Conservation (phyloP, 2,888 invertebrate genomes). For the Papilio demoleus region DNA sequence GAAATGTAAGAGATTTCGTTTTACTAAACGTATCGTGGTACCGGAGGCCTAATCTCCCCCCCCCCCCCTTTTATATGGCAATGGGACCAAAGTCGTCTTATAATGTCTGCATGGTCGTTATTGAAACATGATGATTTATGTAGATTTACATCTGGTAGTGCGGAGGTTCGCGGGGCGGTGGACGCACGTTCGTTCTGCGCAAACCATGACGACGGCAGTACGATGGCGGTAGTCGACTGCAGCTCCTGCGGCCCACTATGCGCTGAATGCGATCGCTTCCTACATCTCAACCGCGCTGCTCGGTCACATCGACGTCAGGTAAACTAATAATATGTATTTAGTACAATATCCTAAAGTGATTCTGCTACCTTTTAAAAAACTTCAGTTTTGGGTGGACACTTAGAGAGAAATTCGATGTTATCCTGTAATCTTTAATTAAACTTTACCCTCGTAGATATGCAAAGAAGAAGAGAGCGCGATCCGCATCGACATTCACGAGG, state of each 20-base stretch:
- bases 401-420: too few relatives aligned
- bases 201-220: slow-evolving; percentile 98
- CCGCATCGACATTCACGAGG: slow-evolving; percentile 98
- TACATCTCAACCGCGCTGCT: slow-evolving; percentile 95
- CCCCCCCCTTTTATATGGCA: too few relatives aligned
- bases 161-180: slow-evolving; percentile 52
- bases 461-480: slow-evolving; percentile 98
- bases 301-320: slow-evolving; percentile 93
- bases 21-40: too few relatives aligned
- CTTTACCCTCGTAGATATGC: slow-evolving; percentile 89
- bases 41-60: too few relatives aligned
- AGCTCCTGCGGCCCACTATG: slow-evolving; percentile 96
- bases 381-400: too few relatives aligned
- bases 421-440: too few relatives aligned
- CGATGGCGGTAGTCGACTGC: slow-evolving; percentile 96
- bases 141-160: too few relatives aligned
- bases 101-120: too few relatives aligned
- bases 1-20: slow-evolving; percentile 77
- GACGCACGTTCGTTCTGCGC: slow-evolving; percentile 91
- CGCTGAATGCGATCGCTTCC: slow-evolving; percentile 97
- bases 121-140: too few relatives aligned
- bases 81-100: too few relatives aligned
- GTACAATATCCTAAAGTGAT: too few relatives aligned
- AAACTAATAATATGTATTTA: neutral
- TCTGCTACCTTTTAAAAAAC: too few relatives aligned